These are phyloP conservation scores for Hyphantria cunea DNA, from an alignment of 1,140 invertebrate genomes.

Conservation along the genomic window DNA sequence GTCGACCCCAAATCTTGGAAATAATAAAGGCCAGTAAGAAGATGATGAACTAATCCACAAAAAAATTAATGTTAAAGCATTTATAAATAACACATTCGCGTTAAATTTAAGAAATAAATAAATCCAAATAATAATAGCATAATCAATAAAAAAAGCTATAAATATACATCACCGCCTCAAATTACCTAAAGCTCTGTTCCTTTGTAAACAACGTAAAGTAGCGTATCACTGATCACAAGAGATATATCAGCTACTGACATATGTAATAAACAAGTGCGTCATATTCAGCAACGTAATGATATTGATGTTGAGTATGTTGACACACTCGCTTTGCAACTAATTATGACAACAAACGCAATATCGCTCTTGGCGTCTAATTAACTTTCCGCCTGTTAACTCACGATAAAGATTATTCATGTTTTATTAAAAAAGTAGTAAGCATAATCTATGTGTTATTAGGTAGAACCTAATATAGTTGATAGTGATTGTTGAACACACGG, in stretches of 20 bases:
- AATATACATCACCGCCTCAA: no score
- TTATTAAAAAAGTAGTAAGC: constrained; percentile 37
- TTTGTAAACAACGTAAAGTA: not conserved
- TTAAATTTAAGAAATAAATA: no score
- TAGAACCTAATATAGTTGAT: constrained; percentile 3
- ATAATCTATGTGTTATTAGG: constrained; percentile 11
- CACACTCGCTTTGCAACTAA: constrained; percentile 35
- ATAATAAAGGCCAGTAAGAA: no score
- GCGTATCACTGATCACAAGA: not conserved
- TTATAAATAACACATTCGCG: no score
- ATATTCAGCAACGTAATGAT: constrained; percentile 8
- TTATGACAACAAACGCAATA: constrained; percentile 35
- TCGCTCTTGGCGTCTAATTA: constrained; percentile 43
- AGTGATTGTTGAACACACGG: not conserved
- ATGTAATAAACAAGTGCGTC: constrained; percentile 9
- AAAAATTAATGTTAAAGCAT: no score
- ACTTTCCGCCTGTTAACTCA: constrained; percentile 39
- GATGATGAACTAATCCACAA: no score
- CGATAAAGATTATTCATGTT: constrained; percentile 37
- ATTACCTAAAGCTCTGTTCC: no score
- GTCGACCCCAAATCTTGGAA: no score
- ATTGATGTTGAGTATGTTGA: constrained; percentile 37
- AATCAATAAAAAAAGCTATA: no score
- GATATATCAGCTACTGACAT: constrained; percentile 1
- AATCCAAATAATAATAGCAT: no score